phyloP scores from a whole-genome alignment of 2,888 invertebrate genomes.

The Mesochorus sp. region DNA sequence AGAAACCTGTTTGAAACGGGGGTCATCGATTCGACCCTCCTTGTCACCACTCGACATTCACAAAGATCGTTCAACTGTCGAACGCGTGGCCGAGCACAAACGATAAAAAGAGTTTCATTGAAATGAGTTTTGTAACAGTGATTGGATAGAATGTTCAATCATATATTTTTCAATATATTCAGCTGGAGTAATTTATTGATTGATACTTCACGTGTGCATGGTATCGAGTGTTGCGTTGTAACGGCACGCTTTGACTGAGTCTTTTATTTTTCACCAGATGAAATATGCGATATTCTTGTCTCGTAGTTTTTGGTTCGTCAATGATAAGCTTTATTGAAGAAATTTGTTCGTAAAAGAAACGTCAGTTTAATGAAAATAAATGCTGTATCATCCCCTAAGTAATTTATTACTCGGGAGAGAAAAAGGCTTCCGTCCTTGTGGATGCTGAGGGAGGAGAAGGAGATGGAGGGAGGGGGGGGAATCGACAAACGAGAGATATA shows the following conservation, averaged over 20 bases:
- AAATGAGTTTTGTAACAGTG: background rate
- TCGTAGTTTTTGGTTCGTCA: background rate
- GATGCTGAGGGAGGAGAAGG: too few relatives aligned
- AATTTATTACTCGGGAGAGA: constrained; percentile 22
- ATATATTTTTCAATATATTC: too few relatives aligned
- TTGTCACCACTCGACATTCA: background rate
- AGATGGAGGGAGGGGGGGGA: too few relatives aligned
- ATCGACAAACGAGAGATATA: too few relatives aligned
- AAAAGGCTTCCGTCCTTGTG: background rate
- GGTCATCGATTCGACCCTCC: constrained; percentile 11
- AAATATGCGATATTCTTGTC: background rate
- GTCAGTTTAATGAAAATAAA: background rate
- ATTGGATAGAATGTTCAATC: too few relatives aligned
- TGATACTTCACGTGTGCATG: too few relatives aligned
- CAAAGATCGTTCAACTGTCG: background rate
- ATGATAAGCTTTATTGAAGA: background rate
- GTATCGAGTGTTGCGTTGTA: too few relatives aligned
- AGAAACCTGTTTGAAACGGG: background rate
- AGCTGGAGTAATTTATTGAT: too few relatives aligned
- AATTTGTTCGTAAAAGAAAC: background rate
- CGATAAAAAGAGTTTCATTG: background rate
- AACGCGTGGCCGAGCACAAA: background rate
- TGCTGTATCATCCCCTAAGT: constrained; percentile 6
- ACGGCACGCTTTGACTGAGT: too few relatives aligned
- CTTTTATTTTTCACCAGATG: too few relatives aligned